Evolutionary conservation across 2,797 vertebrate species (phyloP).

Genomic region (Calcarius lapponicus): DNA sequence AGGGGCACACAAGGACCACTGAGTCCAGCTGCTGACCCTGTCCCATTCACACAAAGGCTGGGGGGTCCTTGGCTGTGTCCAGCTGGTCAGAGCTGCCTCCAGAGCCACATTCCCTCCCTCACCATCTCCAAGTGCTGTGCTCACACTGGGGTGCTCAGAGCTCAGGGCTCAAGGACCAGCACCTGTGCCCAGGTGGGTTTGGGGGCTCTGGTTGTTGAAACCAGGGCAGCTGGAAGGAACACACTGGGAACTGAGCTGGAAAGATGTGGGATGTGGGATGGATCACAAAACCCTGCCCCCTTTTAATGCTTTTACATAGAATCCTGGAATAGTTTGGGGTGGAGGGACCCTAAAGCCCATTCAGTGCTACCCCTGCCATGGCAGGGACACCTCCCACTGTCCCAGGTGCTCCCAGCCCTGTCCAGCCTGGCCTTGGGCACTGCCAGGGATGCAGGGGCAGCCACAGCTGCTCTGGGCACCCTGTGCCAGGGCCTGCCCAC

Average conservation of each 20-base stretch:
- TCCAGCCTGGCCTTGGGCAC: neutral
- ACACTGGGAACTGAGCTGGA: neutral
- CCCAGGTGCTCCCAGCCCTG: neutral
- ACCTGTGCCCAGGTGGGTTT: rapidly evolving
- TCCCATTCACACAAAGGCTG: rapidly evolving
- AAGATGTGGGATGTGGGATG: neutral
- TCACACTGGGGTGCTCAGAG: rapidly evolving
- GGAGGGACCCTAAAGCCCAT: rapidly evolving
- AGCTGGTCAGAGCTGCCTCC: neutral
- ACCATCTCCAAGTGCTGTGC: rapidly evolving
- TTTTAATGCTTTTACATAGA: neutral
- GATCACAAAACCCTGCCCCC: neutral
- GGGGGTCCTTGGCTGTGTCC: neutral
- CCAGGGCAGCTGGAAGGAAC: neutral
- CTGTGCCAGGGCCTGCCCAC: neutral
- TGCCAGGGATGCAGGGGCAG: neutral
- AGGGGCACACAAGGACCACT: neutral
- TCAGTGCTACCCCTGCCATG: neutral
- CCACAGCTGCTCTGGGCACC: neutral
- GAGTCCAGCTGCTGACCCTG: neutral
- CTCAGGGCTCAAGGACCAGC: neutral
- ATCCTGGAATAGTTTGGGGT: neutral
- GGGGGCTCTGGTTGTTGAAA: rapidly evolving
- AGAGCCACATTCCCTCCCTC: rapidly evolving
- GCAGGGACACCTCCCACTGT: neutral